These are phyloP conservation scores for Tachysurus vachellii DNA, from an alignment of 2,113 vertebrate species.

Conservation along the genomic window DNA sequence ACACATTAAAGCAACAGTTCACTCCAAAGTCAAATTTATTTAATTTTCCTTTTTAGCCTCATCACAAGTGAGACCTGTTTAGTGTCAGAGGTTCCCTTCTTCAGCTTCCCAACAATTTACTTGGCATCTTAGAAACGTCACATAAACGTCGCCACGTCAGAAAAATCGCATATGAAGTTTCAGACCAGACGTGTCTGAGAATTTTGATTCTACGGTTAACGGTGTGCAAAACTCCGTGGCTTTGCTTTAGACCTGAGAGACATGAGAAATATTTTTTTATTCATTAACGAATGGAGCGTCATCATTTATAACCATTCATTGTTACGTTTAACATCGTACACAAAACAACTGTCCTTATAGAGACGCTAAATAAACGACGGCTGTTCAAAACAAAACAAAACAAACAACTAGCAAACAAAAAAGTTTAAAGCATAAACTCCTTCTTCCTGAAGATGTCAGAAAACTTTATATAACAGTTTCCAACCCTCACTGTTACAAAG, in stretches of 20 bases:
- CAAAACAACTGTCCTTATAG: not conserved
- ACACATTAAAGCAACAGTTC: conserved; percentile 22
- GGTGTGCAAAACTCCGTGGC: not conserved
- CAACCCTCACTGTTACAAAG: not conserved
- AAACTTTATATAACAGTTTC: no score
- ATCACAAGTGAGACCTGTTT: not conserved
- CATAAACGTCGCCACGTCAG: not conserved
- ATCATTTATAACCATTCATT: not conserved
- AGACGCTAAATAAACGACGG: not conserved
- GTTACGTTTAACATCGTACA: not conserved
- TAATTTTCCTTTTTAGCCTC: conserved; percentile 1
- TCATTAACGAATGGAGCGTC: not conserved
- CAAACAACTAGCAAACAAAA: no score
- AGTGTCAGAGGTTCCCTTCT: not conserved
- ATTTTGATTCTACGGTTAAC: not conserved
- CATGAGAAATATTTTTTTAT: not conserved
- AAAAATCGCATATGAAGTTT: not conserved
- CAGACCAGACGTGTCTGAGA: not conserved
- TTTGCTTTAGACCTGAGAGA: not conserved
- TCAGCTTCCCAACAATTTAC: not conserved
- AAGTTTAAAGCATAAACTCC: not conserved
- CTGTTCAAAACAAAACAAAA: not conserved
- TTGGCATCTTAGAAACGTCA: not conserved
- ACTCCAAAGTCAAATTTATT: not conserved
- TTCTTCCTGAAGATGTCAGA: no score